A percentile compares a stretch with the other conserved stretches of the same genome.
These are phyloP conservation scores for Corythornis vintsioides DNA, from an alignment of 2,113 vertebrate genomes.

Conservation along the genomic window DNA sequence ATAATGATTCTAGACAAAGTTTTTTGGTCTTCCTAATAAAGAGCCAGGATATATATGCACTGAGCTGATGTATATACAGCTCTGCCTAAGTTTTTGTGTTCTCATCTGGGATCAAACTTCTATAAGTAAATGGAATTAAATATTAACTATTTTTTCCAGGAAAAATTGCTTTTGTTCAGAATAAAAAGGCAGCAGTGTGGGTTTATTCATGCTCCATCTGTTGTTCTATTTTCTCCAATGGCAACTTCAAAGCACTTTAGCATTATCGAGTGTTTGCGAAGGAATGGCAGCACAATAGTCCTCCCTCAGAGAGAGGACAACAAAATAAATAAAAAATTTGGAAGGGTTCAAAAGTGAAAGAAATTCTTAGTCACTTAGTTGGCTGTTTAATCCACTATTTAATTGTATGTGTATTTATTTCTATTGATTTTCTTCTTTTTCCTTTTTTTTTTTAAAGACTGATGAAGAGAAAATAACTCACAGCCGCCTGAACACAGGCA, in stretches of 20 bases:
- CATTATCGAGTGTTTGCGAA: slow-evolving; percentile 3
- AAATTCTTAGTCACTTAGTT: slow-evolving; percentile 24
- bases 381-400: slow-evolving; percentile 65
- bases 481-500: slow-evolving; percentile 56
- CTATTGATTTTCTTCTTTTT: slow-evolving; percentile 47
- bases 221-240: slow-evolving; percentile 45
- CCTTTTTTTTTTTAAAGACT: neutral
- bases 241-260: slow-evolving; percentile 64
- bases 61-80: neutral
- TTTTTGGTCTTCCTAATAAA: neutral
- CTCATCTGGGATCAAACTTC: slow-evolving; percentile 11
- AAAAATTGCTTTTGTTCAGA: slow-evolving; percentile 49
- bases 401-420: slow-evolving; percentile 73
- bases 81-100: neutral
- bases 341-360: slow-evolving; percentile 57
- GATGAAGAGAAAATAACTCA: slow-evolving; percentile 62
- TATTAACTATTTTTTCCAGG: slow-evolving; percentile 54
- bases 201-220: slow-evolving; percentile 50
- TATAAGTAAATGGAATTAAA: slow-evolving; percentile 63
- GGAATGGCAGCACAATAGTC: slow-evolving; percentile 35
- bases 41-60: neutral
- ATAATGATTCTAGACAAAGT: neutral
- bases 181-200: slow-evolving; percentile 21
- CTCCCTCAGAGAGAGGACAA: neutral
- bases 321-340: neutral